Conservation (phyloP, 2,888 invertebrate species). For the Dolichopus griseipennis region DNA sequence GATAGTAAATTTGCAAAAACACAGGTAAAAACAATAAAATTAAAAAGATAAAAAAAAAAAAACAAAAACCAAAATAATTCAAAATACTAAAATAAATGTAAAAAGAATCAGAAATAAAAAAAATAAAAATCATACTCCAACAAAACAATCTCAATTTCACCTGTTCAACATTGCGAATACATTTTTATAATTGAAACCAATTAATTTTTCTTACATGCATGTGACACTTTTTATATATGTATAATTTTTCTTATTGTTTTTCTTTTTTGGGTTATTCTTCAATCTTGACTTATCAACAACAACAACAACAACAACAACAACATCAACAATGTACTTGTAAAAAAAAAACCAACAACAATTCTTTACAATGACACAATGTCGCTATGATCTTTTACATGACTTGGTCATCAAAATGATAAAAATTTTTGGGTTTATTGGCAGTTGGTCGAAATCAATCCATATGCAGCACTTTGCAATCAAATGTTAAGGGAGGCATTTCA, state of each 20-base stretch:
- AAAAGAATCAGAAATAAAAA: neutral
- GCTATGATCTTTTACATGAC: neutral
- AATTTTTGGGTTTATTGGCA: slow-evolving; percentile 31
- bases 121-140: neutral
- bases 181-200: slow-evolving; percentile 3
- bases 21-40: slow-evolving; percentile 47
- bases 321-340: neutral
- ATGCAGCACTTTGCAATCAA: slow-evolving; percentile 91
- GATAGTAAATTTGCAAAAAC: slow-evolving; percentile 83
- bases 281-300: slow-evolving; percentile 10
- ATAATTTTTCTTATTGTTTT: neutral
- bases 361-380: neutral
- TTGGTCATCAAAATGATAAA: neutral
- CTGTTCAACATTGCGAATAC: neutral
- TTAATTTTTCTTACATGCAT: slow-evolving; percentile 6
- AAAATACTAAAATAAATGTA: neutral
- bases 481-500: slow-evolving; percentile 77
- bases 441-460: slow-evolving; percentile 83
- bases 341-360: too few species aligned
- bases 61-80: neutral
- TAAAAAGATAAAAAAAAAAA: neutral
- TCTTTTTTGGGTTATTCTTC: neutral
- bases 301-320: neutral
- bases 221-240: neutral
- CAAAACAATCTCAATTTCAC: slow-evolving; percentile 4